Evolutionary conservation across 2,888 invertebrate species (phyloP).

Genomic region (Drepana falcataria): DNA sequence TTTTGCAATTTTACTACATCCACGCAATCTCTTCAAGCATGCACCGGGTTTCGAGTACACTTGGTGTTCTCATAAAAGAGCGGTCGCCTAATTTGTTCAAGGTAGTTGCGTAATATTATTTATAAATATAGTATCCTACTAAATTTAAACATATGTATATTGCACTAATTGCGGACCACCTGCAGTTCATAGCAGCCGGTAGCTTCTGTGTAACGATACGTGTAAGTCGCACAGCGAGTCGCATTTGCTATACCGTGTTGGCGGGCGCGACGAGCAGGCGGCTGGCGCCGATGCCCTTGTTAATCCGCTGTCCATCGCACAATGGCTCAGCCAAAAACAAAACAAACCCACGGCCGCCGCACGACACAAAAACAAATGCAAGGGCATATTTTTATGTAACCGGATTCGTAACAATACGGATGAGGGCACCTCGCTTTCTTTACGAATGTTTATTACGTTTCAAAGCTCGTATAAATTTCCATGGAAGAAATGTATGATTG

Average conservation of each 20-base stretch:
- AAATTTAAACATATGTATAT: no score
- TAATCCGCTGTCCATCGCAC: constrained; percentile 68
- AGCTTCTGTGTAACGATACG: constrained; percentile 26
- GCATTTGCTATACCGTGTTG: constrained; percentile 61
- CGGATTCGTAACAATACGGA: constrained; percentile 44
- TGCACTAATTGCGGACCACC: no score
- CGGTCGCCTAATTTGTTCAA: no score
- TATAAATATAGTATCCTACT: no score
- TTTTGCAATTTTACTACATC: no score
- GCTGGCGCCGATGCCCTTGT: constrained; percentile 68
- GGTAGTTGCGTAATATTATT: no score
- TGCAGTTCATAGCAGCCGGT: no score
- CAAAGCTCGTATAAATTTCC: background rate
- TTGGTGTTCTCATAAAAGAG: no score
- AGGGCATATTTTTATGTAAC: constrained; percentile 41
- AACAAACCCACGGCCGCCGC: constrained; percentile 29
- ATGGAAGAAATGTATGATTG: constrained; percentile 2
- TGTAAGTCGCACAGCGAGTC: constrained; percentile 46
- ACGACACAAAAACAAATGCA: constrained; percentile 40
- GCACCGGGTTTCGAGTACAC: no score
- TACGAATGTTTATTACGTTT: constrained; percentile 8
- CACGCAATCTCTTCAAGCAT: no score
- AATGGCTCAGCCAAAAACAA: constrained; percentile 50
- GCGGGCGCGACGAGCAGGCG: constrained; percentile 35
- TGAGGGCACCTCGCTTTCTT: constrained; percentile 9